Evolutionary conservation across 1,140 invertebrate species (phyloP), one percentile per base, ranked within the genome.

Genomic region (Drosophila grimshawi): DNA sequence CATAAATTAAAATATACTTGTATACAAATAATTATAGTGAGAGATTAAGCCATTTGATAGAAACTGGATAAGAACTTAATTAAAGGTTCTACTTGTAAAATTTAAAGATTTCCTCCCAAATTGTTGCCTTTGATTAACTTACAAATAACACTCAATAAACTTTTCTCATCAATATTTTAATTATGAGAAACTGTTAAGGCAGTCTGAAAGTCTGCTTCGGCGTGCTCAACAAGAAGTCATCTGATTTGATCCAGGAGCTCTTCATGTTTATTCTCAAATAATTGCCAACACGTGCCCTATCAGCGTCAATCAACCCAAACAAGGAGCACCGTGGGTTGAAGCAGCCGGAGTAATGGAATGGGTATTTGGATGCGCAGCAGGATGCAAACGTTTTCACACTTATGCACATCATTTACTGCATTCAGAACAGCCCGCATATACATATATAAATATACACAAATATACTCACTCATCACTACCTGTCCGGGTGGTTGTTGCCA

Each of bases 221-320:
- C 71, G 62, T 80, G 73, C 55, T 49, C 56, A 86, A 81, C 59
- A 70, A 78, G 60, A 81, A 76, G 75, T 81, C 82, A 78, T 86
- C 61, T 81, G 78, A 86, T 69, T 86, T 78, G 39, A 37, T 19
- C 46, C 65, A 72, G 57, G 4, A 51, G 60, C 77, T 78, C 75
- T 70, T 83, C 71, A 89, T 90, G 75, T 91, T 88, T 91, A 91
- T 85, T 83, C 66, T 76, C 74, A 78, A 89, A 81, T 91, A 91
- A 91, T 91, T 91, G 88, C 71, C 70, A 77, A 80, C 88, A 91
- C 88, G 88, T 91, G 88, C 78, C 72, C 73, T 91, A 91, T 91
- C 88, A 91, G 81, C 88, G 86, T 78, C 78, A 89, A 89, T 89
- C 85, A 89, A 88, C 43, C 49, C 75, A 89, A 90, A 81, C 80